Conservation (phyloP, 1,140 invertebrate genomes). For the Brachionus rotundiformis region DNA sequence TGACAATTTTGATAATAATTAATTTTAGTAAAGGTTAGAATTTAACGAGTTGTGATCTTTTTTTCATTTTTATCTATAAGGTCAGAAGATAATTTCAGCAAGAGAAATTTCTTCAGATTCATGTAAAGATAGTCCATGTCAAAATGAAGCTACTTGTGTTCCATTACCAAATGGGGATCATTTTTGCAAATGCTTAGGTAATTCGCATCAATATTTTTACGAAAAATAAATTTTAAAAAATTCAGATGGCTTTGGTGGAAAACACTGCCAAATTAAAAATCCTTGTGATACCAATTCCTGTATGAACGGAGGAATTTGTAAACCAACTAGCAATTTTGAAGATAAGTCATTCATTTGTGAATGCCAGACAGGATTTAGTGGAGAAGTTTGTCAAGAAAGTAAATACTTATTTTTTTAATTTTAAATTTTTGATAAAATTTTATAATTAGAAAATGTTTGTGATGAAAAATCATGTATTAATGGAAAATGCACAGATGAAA, state of each 20-base stretch:
- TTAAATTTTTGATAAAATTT: not conserved
- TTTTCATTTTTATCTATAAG: not conserved
- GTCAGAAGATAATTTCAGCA: not conserved
- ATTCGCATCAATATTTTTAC: not conserved
- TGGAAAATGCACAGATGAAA: slow-evolving; percentile 13
- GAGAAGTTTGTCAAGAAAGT: slow-evolving; percentile 7
- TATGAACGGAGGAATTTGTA: not conserved
- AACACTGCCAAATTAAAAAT: not conserved
- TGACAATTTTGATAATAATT: not conserved
- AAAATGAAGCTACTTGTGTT: not conserved
- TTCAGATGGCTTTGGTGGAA: not conserved
- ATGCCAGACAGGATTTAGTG: not conserved
- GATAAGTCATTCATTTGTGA: not conserved
- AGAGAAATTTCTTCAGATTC: not conserved
- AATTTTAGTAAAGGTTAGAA: not conserved
- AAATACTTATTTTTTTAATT: not conserved
- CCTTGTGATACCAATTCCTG: not conserved
- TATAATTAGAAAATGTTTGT: not conserved
- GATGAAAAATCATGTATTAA: not conserved
- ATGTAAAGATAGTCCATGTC: not conserved
- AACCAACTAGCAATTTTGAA: not conserved
- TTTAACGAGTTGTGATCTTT: not conserved
- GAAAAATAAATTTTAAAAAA: not conserved
- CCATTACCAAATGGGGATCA: not conserved
- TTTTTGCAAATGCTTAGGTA: slow-evolving; percentile 3